Evolutionary conservation across 2,113 vertebrate genomes (phyloP), one percentile per base, ranked within the genome.

Genomic region (Phylloscopus trochilus): DNA sequence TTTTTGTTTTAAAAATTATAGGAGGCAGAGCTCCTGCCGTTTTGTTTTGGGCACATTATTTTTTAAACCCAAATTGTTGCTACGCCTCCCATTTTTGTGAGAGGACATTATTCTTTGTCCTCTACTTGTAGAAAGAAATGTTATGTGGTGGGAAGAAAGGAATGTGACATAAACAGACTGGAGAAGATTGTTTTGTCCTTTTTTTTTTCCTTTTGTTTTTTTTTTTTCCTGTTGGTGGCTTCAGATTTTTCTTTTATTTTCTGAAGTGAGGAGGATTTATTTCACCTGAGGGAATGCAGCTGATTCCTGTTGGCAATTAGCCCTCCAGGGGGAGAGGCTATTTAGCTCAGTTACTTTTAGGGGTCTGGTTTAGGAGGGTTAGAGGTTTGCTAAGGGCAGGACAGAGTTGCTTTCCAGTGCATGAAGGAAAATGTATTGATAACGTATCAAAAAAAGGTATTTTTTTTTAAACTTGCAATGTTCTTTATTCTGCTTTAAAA

Each of bases 371-470:
- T 46, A 8, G 33, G 13, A 31, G 26, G 19, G 21, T 5, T 82
- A 35, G 52, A 47, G 17, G 10, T 5, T 2, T 85, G 0, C 18
- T 8, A 9, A 16, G 28, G 51, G 18, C 6, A 5, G 24, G 6
- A 4, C 0, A 5, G 26, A 15, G 12, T 5, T 63, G 13, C 0
- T 60, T 76, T 83, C 3, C 0, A 3, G 10, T 4, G 2, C 0
- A 0, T 31, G 39, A 55, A 35, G 10, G 9, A 13, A 58, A 43
- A 75, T 15, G 0, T 23, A 14, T 15, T 20, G 1, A 1, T 23
- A 21, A 8, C 0, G 0, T 0, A 0, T 39, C 1, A 3, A 21
- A 60, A 60, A 83, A 35, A 3, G 1, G 0, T 69, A 17, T 17
- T 30, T 80, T 17, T 30, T 80, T 85, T 53, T 0, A 9, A 7